These are phyloP conservation scores for Origma solitaria DNA, from an alignment of 2,113 vertebrate genomes.

Conservation along the genomic window DNA sequence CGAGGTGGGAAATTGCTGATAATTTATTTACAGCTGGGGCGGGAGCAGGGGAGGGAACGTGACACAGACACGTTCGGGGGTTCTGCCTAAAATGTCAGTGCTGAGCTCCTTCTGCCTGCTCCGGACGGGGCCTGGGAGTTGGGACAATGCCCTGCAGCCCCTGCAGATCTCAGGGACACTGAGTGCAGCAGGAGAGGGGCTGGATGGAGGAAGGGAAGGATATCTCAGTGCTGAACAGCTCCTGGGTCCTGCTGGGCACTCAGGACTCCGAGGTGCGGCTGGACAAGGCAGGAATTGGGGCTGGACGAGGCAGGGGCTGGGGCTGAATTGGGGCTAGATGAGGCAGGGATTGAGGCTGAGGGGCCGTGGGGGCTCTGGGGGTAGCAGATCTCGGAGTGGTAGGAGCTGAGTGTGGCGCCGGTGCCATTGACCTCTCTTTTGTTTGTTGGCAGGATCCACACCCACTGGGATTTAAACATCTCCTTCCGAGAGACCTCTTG, in stretches of 20 bases:
- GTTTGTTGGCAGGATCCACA: slow-evolving; percentile 72
- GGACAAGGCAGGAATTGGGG: neutral
- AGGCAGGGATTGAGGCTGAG: neutral
- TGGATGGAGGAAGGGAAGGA: neutral
- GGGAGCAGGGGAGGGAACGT: neutral
- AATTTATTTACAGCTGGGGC: slow-evolving; percentile 9
- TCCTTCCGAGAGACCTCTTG: slow-evolving; percentile 80
- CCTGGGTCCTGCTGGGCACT: no score
- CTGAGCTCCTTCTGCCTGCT: neutral
- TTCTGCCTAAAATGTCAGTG: neutral
- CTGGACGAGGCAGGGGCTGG: fast-evolving
- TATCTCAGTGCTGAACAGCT: no score
- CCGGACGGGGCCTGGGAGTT: neutral
- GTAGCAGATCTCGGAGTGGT: neutral
- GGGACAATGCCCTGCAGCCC: neutral
- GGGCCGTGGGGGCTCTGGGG: neutral
- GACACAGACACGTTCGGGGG: neutral
- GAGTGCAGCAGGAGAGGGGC: neutral
- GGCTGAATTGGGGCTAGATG: no score
- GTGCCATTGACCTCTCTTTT: slow-evolving; percentile 25
- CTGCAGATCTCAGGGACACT: neutral
- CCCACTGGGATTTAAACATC: slow-evolving; percentile 83
- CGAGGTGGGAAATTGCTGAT: slow-evolving; percentile 40
- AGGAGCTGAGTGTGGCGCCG: neutral
- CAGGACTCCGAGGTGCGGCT: neutral